Conservation (phyloP, 2,888 invertebrate species). For the Lepidocyrtoides sp. region DNA sequence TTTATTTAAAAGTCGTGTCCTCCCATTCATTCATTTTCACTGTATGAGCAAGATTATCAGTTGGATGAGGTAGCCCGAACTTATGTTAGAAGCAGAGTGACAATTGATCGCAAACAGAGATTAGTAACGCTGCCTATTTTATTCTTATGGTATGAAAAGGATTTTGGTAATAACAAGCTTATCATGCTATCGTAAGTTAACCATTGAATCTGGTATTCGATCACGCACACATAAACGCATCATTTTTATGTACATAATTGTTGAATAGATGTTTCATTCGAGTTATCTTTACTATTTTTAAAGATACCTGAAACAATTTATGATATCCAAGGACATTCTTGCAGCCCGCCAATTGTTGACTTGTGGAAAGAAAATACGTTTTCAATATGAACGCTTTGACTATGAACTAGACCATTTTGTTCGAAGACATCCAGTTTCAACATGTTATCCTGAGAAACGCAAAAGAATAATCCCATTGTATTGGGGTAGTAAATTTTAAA, state of each 20-base stretch:
- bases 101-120: background rate
- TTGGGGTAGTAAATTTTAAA: slow-evolving; percentile 44
- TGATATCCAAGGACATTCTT: slow-evolving; percentile 36
- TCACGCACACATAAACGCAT: too few species aligned
- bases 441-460: background rate
- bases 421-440: slow-evolving; percentile 9
- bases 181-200: slow-evolving; percentile 54
- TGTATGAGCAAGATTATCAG: slow-evolving; percentile 53
- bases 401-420: slow-evolving; percentile 48
- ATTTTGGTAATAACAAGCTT: slow-evolving; percentile 56
- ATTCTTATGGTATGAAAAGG: slow-evolving; percentile 67
- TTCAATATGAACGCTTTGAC: slow-evolving; percentile 46
- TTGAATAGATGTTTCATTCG: too few species aligned
- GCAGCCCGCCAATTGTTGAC: slow-evolving; percentile 46
- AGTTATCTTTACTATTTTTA: background rate
- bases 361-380: background rate
- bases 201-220: too few species aligned
- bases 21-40: slow-evolving; percentile 49
- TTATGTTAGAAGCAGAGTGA: slow-evolving; percentile 46
- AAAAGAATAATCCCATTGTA: slow-evolving; percentile 33
- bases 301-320: slow-evolving; percentile 49
- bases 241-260: too few species aligned
- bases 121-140: slow-evolving; percentile 46
- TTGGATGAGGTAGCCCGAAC: slow-evolving; percentile 42
- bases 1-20: slow-evolving; percentile 51